A percentile compares a stretch with the other conserved stretches of the same genome.
phyloP scores from a whole-genome alignment of 2,797 vertebrate genomes.

The Poeciliopsis presidionis region DNA sequence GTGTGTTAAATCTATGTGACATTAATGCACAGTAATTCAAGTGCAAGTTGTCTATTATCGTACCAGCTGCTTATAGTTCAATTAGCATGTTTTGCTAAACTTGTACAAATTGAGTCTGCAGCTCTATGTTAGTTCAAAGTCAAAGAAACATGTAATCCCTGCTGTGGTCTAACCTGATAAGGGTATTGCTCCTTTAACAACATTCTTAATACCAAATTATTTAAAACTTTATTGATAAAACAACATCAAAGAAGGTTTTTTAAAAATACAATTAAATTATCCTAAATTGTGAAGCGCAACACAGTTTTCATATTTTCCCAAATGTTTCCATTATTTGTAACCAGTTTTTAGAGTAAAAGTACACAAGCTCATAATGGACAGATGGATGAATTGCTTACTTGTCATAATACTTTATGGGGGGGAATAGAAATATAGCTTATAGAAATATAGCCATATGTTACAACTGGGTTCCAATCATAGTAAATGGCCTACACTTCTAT shows the following conservation, averaged over 20 bases:
- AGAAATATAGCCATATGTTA: background rate
- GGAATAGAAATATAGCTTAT: background rate
- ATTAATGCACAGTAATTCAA: constrained; percentile 38
- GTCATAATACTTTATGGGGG: background rate
- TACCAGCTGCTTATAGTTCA: constrained; percentile 28
- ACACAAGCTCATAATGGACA: background rate
- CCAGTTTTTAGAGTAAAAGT: background rate
- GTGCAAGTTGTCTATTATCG: constrained; percentile 27
- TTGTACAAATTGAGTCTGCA: constrained; percentile 29
- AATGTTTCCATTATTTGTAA: background rate
- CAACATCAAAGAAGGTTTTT: constrained; percentile 35
- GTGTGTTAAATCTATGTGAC: constrained; percentile 27
- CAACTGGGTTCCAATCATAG: no score
- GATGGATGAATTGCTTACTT: background rate
- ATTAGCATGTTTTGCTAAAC: constrained; percentile 30
- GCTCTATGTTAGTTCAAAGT: constrained; percentile 24
- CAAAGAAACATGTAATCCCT: constrained; percentile 37
- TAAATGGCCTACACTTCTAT: no score
- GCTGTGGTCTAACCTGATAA: constrained; percentile 47
- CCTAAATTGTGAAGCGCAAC: background rate
- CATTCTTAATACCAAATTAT: constrained; percentile 36
- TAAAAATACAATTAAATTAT: background rate
- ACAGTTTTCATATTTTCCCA: background rate
- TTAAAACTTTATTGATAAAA: constrained; percentile 40
- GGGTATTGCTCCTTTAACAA: constrained; percentile 32